Evolutionary conservation across 2,888 invertebrate genomes (phyloP), one percentile per base, ranked within the genome.

Genomic region (Volucella zonaria): DNA sequence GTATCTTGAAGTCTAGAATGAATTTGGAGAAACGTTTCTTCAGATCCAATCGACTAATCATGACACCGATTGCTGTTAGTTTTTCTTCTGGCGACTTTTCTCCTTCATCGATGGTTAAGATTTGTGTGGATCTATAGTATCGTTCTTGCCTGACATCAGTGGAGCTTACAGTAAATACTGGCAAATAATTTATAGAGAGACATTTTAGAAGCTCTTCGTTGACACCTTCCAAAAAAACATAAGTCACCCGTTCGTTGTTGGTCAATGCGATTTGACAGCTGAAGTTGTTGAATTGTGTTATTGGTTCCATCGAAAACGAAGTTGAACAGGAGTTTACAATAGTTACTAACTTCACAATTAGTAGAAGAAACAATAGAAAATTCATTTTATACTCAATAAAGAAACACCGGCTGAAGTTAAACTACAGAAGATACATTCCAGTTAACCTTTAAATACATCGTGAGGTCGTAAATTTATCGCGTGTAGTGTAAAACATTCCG

Each of bases 1-100:
- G 88, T 4, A 64, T 74, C 0, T 88, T 87, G 89, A 91, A 91
- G 1, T 90, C 51, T 15, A 90, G 89, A 3, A 90, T 56, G 81
- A 90, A 91, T 66, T 89, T 89, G 49, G 91, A 90, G 2, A 85
- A 73, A 8, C 88, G 89, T 11, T 89, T 90, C 4, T 54, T 64
- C 12, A 14, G 40, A 23, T 18, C 51, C 10, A 61, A 23, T 52
- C 51, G 51, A 31, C 3, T 40, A 1, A 71, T 8, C 23, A 47
- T 52, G 0, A 6, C 23, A 31, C 40, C 51, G 49, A 49, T 49
- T 49, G 1, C 49, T 14, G 14, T 14, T n/a, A 49, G 15, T 11
- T 45, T 38, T 38, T 40, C 18, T 12, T 15, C 58, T 54, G 31
- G 62, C 2, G 42, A 43, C 43, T 61, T 43, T 23, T 61, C 51